Evolutionary conservation across 2,797 vertebrate genomes (phyloP), one percentile per base, ranked within the genome.

Genomic region (Glossophaga mutica): DNA sequence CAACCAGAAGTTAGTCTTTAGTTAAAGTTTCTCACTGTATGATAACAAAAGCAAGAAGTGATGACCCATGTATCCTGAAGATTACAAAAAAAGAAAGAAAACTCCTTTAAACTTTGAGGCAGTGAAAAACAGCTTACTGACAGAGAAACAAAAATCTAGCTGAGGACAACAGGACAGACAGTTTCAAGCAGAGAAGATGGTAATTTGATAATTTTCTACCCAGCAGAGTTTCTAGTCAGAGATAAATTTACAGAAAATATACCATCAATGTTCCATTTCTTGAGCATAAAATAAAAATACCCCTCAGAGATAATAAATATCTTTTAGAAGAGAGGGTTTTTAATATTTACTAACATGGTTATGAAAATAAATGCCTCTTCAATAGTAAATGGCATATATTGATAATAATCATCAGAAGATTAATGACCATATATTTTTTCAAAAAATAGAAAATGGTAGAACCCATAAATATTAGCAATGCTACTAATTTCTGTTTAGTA

Each of bases 221-320:
- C 6, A 62, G 34, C 57, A 95, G 52, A 57, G 11, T 26, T n/a
- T n/a, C 55, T 21, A 91, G 57, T 89, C 44, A 65, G 21, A 89
- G 73, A 65, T 24, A 84, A 68, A 87, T 87, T 91, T 71, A 48
- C 3, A 90, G 42, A 71, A 96, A 92, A 95, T 73, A 48, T 32
- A 74, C 9, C 32, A 42, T 10, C 12, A 21, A 32, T 73, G 9
- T 86, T 22, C 5, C 32, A 5, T 81, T 52, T 79, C 57, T 59
- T 59, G 22, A 90, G n/a, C 78, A 8, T 57, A 95, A 83, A 95
- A 68, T 68, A 62, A 16, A 88, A 74, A 79, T 74, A 77, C 0
- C 24, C 22, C 10, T 82, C 9, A 50, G 57, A 92, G 59, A 59
- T 44, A 68, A 71, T 32, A 52, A 46, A 76, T 42, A 11, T 9